Base-by-base conservation (phyloP, 2,888 invertebrate species). In the Archaeoteleia sp. region DNA sequence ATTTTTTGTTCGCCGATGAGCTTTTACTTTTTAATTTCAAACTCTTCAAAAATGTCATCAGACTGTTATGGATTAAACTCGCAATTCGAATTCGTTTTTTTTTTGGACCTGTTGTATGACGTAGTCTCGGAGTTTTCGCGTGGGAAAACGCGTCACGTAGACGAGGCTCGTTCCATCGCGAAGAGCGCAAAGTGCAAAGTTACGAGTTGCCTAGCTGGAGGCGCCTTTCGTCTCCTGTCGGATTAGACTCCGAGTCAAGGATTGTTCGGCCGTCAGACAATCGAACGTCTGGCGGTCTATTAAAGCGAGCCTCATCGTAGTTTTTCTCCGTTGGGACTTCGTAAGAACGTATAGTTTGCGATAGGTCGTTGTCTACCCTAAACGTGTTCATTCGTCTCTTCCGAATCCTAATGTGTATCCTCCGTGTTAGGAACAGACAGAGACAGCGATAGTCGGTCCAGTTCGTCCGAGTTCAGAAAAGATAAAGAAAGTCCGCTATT, bases 111-210 rank as follows among this genome's bases (percentile, higher is more conserved):
- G n/a, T n/a, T n/a, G n/a, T n/a, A n/a, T n/a, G n/a, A n/a, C n/a
- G n/a, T n/a, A 35, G 37, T 46, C 46, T 34, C 14, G 29, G 20
- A 20, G 25, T 17, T 30, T 48, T 42, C 39, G 23, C 30, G 51
- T 51, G 45, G 45, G 45, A 60, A 45, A 53, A 29, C 29, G 42
- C 60, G 51, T 30, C 57, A 27, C 17, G 48, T 17, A 27, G 32
- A 32, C 57, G 32, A 29, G 46, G 25, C 46, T 45, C 49, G 34
- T 39, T 61, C 39, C 61, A 61, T 61, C 53, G 53, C 45, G 61
- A 46, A 61, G 53, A 53, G 61, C 61, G 34, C 53, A 61, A 61
- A 61, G 53, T 53, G 46, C 40, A 30, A 61, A 62, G 62, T 62
- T 62, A 39, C 30, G 29, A 48, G 58, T 15, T 35, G 42, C 29